Evolutionary conservation across 2,888 invertebrate species (phyloP).

Genomic region (Phaonia tiefii): DNA sequence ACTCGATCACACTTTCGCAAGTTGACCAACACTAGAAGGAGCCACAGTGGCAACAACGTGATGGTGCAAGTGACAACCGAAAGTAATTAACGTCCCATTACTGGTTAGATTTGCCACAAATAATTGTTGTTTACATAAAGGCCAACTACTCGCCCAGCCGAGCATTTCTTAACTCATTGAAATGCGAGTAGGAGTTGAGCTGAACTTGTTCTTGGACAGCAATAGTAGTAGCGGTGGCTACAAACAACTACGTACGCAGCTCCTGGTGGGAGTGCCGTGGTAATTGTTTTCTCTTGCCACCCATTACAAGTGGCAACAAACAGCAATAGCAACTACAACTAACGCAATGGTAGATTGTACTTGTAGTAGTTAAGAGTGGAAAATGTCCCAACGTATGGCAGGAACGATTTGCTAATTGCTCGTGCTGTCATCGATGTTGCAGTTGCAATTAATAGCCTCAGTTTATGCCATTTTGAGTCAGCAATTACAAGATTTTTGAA

Average conservation of each 20-base stretch:
- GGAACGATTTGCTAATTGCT: slow-evolving; percentile 49
- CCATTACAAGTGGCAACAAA: slow-evolving; percentile 28
- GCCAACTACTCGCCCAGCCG: not conserved
- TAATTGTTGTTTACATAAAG: slow-evolving; percentile 75
- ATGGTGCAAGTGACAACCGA: slow-evolving; percentile 73
- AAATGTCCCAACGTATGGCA: slow-evolving; percentile 25
- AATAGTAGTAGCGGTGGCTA: not conserved
- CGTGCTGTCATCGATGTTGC: slow-evolving; percentile 36
- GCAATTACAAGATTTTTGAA: slow-evolving; percentile 52
- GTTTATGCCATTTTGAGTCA: slow-evolving; percentile 56
- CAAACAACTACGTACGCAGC: not conserved
- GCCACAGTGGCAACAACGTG: slow-evolving; percentile 1
- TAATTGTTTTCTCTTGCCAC: slow-evolving; percentile 63
- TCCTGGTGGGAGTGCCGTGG: slow-evolving; percentile 48
- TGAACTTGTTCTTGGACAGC: slow-evolving; percentile 3
- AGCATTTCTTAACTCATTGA: slow-evolving; percentile 43
- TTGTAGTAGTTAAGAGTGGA: slow-evolving; percentile 12
- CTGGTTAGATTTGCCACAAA: slow-evolving; percentile 80
- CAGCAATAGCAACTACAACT: not conserved
- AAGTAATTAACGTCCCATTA: slow-evolving; percentile 80
- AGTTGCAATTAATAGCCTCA: slow-evolving; percentile 17
- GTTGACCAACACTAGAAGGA: slow-evolving; percentile 10
- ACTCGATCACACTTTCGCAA: slow-evolving; percentile 58
- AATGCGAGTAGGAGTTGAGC: slow-evolving; percentile 26
- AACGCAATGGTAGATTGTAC: slow-evolving; percentile 22